Percentiles rank a stretch among this genome's conserved stretches.
phyloP scores from a whole-genome alignment of 2,113 vertebrate genomes.

The Girardinichthys multiradiatus region DNA sequence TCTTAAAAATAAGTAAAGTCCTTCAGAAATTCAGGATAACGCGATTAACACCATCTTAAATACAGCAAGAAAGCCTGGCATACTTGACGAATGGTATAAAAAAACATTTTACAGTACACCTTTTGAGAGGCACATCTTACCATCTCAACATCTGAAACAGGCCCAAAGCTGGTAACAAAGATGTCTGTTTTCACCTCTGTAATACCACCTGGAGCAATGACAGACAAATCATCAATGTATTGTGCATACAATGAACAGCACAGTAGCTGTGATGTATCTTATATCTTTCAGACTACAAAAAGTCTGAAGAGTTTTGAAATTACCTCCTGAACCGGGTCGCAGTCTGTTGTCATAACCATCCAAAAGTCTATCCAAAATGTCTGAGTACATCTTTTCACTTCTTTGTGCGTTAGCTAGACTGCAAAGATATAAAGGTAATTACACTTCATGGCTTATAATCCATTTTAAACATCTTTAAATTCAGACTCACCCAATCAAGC shows the following conservation, averaged over 20 bases:
- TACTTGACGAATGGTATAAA: background rate
- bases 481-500: conserved; percentile 58
- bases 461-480: background rate
- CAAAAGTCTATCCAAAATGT: conserved; percentile 89
- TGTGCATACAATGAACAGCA: background rate
- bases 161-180: conserved; percentile 86
- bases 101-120: background rate
- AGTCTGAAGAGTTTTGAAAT: background rate
- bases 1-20: too few relatives aligned
- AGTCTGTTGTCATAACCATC: conserved; percentile 94
- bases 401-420: conserved; percentile 77
- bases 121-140: conserved; percentile 60
- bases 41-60: too few relatives aligned
- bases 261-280: background rate
- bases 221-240: background rate
- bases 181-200: conserved; percentile 85
- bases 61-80: too few relatives aligned
- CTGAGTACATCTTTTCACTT: conserved; percentile 77
- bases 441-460: background rate
- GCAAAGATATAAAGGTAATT: conserved; percentile 16
- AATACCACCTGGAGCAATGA: conserved; percentile 70
- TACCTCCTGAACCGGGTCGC: conserved; percentile 91
- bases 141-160: conserved; percentile 84
- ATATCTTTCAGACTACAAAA: background rate
- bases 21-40: too few relatives aligned